Base-by-base conservation (phyloP, 1,140 invertebrate genomes). In the Aphaenogaster floridana region DNA sequence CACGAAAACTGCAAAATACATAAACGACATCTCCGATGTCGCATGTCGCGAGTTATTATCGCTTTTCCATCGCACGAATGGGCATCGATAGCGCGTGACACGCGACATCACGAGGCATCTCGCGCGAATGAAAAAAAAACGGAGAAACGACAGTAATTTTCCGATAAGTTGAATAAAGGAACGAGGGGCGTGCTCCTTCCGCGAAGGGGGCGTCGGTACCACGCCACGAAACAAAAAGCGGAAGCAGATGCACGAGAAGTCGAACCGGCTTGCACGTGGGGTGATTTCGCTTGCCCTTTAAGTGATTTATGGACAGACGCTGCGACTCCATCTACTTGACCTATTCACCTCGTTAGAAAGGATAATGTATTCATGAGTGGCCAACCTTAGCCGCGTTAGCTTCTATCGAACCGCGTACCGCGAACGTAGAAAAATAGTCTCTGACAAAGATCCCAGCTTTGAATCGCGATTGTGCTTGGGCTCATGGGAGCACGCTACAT, bases 331-430 rank as follows among this genome's bases (percentile, higher is more conserved):
- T 92, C 93, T 92, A 93, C 93, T 94, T 94, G 93, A 94, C 93
- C 94, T 94, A 93, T 94, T 94, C 94, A 92, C 94, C 93, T 94
- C 93, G 93, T 94, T 94, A 92, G 88, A 93, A 93, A 93, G 93
- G 92, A 94, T 94, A 94, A 94, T 93, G 92, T 94, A 94, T 94
- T 93, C 93, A 93, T 93, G 94, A 94, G 89, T 86, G 83, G 84
- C 81, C 88, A 90, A 85, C 80, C 85, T 89, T 80, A 72, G 50
- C 34, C 77, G 59, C 52, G 72, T 88, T 79, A 63, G 45, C 52
- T 64, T 52, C 76, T 79, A 78, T 86, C 78, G 54, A 84, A 63
- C 45, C 28, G 59, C 21, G 21, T 63, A 66, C 61, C 68, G 57
- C 68, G 48, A 90, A 90, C 42, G 21, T 71, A 83, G 13, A 28